Conservation (phyloP, 2,888 invertebrate genomes). For the Electrophaes corylata region DNA sequence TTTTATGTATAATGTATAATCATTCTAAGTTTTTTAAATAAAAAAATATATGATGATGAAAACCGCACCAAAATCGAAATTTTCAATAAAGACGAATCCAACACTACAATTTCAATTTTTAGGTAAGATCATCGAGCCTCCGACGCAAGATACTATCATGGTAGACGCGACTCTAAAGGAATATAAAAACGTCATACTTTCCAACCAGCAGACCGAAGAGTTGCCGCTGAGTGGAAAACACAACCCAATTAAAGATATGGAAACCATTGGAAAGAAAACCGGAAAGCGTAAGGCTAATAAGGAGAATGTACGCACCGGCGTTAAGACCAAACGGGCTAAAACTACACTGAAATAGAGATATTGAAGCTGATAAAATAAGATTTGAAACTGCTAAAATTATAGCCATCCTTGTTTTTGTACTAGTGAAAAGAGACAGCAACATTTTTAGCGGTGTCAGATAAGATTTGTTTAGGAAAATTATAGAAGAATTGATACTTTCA, state of each 20-base stretch:
- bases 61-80: too few relatives aligned
- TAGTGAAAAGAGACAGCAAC: too few relatives aligned
- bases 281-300: slow-evolving; percentile 50
- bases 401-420: too few relatives aligned
- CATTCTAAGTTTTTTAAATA: too few relatives aligned
- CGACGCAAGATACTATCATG: slow-evolving; percentile 17
- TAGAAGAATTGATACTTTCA: too few relatives aligned
- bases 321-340: slow-evolving; percentile 11
- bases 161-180: slow-evolving; percentile 55
- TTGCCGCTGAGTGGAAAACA: slow-evolving; percentile 52
- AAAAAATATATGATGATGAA: too few relatives aligned
- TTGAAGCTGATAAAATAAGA: too few relatives aligned
- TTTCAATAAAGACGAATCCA: background rate
- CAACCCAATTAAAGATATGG: slow-evolving; percentile 51
- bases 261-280: slow-evolving; percentile 42
- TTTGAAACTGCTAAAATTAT: too few relatives aligned
- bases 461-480: too few relatives aligned
- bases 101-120: background rate
- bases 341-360: background rate
- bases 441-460: too few relatives aligned
- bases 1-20: too few relatives aligned
- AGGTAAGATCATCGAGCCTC: slow-evolving; percentile 47
- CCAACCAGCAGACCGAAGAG: slow-evolving; percentile 43
- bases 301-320: slow-evolving; percentile 11
- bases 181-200: slow-evolving; percentile 55